Percentiles rank a stretch among this genome's conserved stretches.
These are phyloP conservation scores for Andricus grossulariae DNA, from an alignment of 1,140 invertebrate species.

Conservation along the genomic window DNA sequence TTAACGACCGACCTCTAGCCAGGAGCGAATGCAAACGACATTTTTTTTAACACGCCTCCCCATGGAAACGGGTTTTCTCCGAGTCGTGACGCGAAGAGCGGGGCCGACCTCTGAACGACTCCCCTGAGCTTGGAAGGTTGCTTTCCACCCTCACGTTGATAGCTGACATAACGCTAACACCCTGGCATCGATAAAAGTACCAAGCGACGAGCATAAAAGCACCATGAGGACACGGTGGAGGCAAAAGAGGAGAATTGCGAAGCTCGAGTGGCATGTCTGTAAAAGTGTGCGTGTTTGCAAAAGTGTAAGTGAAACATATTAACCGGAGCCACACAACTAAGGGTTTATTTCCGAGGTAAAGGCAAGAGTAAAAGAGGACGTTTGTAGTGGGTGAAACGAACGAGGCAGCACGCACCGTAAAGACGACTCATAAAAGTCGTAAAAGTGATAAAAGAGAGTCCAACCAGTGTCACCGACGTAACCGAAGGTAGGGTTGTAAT, in stretches of 20 bases:
- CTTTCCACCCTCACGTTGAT: constrained; percentile 56
- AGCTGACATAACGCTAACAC: constrained; percentile 63
- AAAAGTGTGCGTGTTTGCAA: background rate
- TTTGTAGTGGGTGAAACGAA: constrained; percentile 3
- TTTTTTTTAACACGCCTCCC: constrained; percentile 45
- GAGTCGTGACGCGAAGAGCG: background rate
- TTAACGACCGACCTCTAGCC: constrained; percentile 47
- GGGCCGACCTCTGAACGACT: constrained; percentile 59
- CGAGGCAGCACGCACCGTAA: constrained; percentile 44
- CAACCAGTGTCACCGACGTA: constrained; percentile 23
- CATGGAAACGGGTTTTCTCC: constrained; percentile 25
- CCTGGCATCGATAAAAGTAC: constrained; percentile 61
- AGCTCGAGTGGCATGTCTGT: background rate
- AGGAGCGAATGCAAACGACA: constrained; percentile 35
- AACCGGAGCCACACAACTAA: constrained; percentile 37
- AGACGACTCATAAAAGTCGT: constrained; percentile 63
- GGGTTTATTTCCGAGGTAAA: constrained; percentile 27
- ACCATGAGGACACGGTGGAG: constrained; percentile 34
- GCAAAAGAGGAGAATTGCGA: constrained; percentile 28
- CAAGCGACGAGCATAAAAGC: constrained; percentile 53
- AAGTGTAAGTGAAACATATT: constrained; percentile 44
- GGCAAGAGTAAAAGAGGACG: constrained; percentile 30
- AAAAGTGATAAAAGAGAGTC: constrained; percentile 63
- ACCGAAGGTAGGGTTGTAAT: constrained; percentile 8
- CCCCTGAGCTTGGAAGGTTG: constrained; percentile 45